A percentile compares a stretch with the other conserved stretches of the same genome.
Conservation (phyloP, 2,113 vertebrate species). For the Megaptera novaeangliae region DNA sequence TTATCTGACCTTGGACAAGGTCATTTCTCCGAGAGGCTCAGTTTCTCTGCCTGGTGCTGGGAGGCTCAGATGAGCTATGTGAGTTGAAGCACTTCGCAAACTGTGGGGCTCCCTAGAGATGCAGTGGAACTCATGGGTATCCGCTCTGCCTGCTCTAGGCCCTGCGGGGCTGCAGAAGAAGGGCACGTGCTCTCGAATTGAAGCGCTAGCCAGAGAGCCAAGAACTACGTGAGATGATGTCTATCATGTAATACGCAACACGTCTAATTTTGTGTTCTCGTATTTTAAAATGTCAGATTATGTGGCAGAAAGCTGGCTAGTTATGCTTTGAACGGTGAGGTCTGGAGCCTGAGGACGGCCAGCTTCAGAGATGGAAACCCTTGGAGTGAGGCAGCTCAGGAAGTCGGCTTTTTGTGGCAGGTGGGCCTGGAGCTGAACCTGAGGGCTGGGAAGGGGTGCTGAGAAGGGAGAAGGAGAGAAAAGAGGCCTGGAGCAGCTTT, state of each 20-base stretch:
- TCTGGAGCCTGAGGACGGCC: fast-evolving
- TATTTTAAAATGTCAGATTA: neutral
- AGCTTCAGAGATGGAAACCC: fast-evolving
- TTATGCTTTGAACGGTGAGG: fast-evolving
- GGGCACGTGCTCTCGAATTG: neutral
- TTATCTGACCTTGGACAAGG: neutral
- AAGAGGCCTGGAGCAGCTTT: neutral
- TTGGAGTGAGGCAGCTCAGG: fast-evolving
- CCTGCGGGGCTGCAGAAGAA: neutral
- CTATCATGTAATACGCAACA: fast-evolving
- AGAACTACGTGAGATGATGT: neutral
- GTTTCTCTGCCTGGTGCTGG: neutral
- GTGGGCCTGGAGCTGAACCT: neutral
- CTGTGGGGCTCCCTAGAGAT: neutral
- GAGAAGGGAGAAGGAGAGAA: neutral
- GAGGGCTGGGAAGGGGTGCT: neutral
- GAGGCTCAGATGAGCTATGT: neutral
- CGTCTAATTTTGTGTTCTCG: neutral
- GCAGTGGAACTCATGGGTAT: fast-evolving
- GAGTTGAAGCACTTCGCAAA: neutral
- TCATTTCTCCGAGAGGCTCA: neutral
- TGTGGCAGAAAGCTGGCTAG: neutral
- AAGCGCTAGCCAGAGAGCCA: neutral
- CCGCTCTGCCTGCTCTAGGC: neutral
- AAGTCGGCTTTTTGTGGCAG: neutral